Conservation (phyloP, 2,797 vertebrate genomes). For the Enteromius afrohamiltoni region DNA sequence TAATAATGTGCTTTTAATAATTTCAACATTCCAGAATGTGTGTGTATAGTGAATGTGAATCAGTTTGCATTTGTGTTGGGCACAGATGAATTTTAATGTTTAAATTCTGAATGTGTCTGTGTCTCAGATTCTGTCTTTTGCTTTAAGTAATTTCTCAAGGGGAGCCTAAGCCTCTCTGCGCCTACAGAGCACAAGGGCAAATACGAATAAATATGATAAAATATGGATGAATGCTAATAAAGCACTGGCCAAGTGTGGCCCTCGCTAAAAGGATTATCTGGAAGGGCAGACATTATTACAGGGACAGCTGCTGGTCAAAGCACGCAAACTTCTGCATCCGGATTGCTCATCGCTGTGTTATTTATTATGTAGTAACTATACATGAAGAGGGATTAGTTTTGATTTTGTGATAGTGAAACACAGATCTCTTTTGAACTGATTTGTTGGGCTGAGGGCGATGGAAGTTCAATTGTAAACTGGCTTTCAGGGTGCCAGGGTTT, state of each 20-base stretch:
- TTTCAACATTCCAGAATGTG: constrained; percentile 5
- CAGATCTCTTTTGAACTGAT: constrained; percentile 1
- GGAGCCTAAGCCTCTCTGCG: constrained; percentile 24
- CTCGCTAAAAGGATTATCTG: constrained; percentile 43
- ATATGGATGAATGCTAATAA: constrained; percentile 56
- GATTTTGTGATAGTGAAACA: background rate
- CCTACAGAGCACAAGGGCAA: constrained; percentile 38
- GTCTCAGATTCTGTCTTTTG: constrained; percentile 1
- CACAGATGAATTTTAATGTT: constrained; percentile 40
- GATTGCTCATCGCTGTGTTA: background rate
- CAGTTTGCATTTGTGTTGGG: constrained; percentile 6
- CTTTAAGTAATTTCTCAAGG: constrained; percentile 41
- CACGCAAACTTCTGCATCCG: constrained; percentile 7
- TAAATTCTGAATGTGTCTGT: constrained; percentile 38
- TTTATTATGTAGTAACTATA: constrained; percentile 10
- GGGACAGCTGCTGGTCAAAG: constrained; percentile 12
- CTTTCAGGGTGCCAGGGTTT: background rate
- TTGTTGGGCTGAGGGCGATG: background rate
- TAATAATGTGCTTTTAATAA: background rate
- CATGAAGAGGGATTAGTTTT: background rate
- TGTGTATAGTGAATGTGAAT: constrained; percentile 26
- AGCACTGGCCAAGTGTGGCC: constrained; percentile 37
- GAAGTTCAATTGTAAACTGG: constrained; percentile 24
- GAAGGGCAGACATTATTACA: constrained; percentile 36
- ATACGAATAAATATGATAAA: constrained; percentile 53